Evolutionary conservation across 2,113 vertebrate species (phyloP), one percentile per base, ranked within the genome.

Genomic region (Nettapus auritus): DNA sequence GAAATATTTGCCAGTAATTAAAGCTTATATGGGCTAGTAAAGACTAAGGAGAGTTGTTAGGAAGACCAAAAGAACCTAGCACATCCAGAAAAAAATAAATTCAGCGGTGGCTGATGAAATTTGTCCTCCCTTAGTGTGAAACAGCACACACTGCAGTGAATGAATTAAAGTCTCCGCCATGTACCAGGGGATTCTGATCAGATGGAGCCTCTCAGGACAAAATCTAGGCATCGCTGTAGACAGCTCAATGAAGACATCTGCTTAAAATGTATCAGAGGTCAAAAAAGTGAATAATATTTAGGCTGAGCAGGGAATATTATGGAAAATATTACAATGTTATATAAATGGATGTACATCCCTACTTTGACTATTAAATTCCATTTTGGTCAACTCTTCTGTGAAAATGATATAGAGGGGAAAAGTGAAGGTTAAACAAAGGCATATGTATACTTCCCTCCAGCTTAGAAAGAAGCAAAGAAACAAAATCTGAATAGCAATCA

Each of bases 201-300:
- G 81, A 64, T 2, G 5, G 55, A 80, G 40, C 80, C 93, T 94
- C 90, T 91, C 74, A 91, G 89, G 92, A 91, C 71, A 85, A 90
- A 93, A 93, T 96, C 86, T 92, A 88, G 88, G 76, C 84, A 82
- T 90, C 63, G 11, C 62, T 80, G 40, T 62, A 88, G 90, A 88
- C 85, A 90, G 79, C 59, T 96, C 76, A 91, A 18, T 86, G 73
- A 85, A 94, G 82, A 82, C 38, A 66, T 87, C 79, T 89, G 73
- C 77, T 95, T 97, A 91, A 96, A 96, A 89, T 71, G 63, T 80
- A 91, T 74, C 90, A 95, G 63, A 97, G 94, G 90, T 97, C 91
- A 96, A 84, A 96, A 94, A 91, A 83, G 6, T 71, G 91, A 96
- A 95, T 96, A 96, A 94, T 82, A 57, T 85, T 93, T 92, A 63